These are phyloP conservation scores for Vidua macroura DNA, from an alignment of 2,113 vertebrate species.

Conservation along the genomic window DNA sequence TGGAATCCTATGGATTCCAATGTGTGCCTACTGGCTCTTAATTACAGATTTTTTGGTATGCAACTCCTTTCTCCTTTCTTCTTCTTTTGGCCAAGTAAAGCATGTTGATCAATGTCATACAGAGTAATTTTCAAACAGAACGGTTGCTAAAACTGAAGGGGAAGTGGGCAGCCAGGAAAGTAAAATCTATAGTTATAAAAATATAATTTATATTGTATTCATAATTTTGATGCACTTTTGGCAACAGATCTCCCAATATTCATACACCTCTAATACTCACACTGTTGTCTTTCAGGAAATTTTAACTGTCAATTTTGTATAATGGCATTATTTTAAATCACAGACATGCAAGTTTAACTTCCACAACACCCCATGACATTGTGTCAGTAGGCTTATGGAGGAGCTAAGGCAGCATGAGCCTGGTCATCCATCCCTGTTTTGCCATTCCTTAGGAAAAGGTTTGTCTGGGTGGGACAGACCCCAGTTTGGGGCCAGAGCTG, in stretches of 20 bases:
- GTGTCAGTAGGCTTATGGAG: neutral
- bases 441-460: neutral
- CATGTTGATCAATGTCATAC: neutral
- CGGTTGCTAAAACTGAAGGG: neutral
- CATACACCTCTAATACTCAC: neutral
- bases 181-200: neutral
- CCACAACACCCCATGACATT: neutral
- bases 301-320: neutral
- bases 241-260: neutral
- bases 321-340: neutral
- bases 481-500: neutral
- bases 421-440: neutral
- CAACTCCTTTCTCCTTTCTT: neutral
- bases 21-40: neutral
- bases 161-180: neutral
- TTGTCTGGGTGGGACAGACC: neutral
- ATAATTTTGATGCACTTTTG: neutral
- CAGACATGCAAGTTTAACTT: neutral
- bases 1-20: neutral
- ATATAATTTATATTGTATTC: neutral
- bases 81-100: neutral
- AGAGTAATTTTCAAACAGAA: neutral
- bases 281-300: neutral
- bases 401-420: rapidly evolving
- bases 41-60: neutral